These are phyloP conservation scores for Harpalus rufipes DNA, from an alignment of 2,888 invertebrate genomes.

Conservation along the genomic window DNA sequence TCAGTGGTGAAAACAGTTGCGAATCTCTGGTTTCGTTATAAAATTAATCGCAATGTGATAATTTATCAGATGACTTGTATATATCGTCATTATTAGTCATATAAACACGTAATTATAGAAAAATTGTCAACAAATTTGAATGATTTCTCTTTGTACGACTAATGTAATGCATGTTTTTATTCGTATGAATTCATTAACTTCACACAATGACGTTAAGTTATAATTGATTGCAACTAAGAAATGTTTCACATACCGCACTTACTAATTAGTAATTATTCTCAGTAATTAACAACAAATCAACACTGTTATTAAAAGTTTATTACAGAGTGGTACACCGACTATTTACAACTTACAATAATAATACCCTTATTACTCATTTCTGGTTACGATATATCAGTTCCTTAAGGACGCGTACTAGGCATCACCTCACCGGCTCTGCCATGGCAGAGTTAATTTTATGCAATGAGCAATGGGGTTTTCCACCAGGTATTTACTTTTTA, in stretches of 20 bases:
- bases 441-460: too few relatives aligned
- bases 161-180: conserved; percentile 13
- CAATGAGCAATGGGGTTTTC: too few relatives aligned
- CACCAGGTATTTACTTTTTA: too few relatives aligned
- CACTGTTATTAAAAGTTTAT: neutral
- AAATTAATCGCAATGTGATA: neutral
- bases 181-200: conserved; percentile 19
- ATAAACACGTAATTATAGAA: conserved; percentile 10
- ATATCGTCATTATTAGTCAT: conserved; percentile 9
- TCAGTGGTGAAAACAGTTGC: too few relatives aligned
- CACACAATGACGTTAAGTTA: conserved; percentile 19
- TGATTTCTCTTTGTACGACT: conserved; percentile 2
- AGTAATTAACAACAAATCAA: neutral
- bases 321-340: neutral
- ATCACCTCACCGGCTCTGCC: too few relatives aligned
- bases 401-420: too few relatives aligned
- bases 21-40: too few relatives aligned
- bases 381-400: too few relatives aligned
- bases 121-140: conserved; percentile 29
- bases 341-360: neutral
- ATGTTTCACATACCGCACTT: neutral
- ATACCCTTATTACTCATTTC: too few relatives aligned
- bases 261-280: conserved; percentile 1
- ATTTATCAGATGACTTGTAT: neutral
- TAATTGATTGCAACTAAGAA: neutral